These are phyloP conservation scores for Adelphocoris suturalis DNA, from an alignment of 2,888 invertebrate genomes.

Conservation along the genomic window DNA sequence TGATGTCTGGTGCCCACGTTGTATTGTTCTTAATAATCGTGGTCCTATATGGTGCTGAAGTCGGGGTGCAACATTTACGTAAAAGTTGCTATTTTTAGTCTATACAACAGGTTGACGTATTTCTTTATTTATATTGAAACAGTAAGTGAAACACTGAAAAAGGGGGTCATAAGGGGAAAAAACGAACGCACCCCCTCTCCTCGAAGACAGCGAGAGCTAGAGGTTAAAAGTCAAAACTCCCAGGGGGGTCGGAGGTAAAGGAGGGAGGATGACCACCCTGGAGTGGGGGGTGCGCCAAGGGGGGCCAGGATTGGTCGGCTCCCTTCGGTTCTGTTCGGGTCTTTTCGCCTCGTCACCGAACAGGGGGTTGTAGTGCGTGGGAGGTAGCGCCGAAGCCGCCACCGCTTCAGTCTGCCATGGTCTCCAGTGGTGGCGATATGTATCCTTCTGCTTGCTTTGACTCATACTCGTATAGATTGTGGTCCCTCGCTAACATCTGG, in stretches of 20 bases:
- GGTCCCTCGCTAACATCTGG: slow-evolving; percentile 89
- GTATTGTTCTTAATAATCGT: too few species aligned
- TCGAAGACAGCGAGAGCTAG: neutral
- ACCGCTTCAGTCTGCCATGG: slow-evolving; percentile 86
- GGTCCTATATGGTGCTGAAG: too few species aligned
- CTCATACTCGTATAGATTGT: slow-evolving; percentile 88
- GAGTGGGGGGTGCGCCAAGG: slow-evolving; percentile 23
- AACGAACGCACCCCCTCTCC: neutral
- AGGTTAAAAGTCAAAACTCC: slow-evolving; percentile 68
- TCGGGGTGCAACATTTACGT: too few species aligned
- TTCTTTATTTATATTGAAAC: slow-evolving; percentile 27
- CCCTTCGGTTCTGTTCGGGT: slow-evolving; percentile 29
- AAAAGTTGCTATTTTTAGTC: too few species aligned
- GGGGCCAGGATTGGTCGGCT: slow-evolving; percentile 47
- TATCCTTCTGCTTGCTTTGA: slow-evolving; percentile 82
- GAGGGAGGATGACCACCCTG: neutral
- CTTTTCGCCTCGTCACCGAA: neutral
- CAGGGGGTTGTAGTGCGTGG: slow-evolving; percentile 60
- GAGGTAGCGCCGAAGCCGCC: slow-evolving; percentile 34
- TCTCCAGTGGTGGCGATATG: slow-evolving; percentile 89
- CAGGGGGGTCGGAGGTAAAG: slow-evolving; percentile 36
- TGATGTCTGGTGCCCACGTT: too few species aligned
- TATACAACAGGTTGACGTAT: slow-evolving; percentile 54
- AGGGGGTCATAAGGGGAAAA: slow-evolving; percentile 24
- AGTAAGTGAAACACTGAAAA: slow-evolving; percentile 29